These are phyloP conservation scores for Discoglossus pictus DNA, from an alignment of 2,797 vertebrate genomes.

Conservation along the genomic window DNA sequence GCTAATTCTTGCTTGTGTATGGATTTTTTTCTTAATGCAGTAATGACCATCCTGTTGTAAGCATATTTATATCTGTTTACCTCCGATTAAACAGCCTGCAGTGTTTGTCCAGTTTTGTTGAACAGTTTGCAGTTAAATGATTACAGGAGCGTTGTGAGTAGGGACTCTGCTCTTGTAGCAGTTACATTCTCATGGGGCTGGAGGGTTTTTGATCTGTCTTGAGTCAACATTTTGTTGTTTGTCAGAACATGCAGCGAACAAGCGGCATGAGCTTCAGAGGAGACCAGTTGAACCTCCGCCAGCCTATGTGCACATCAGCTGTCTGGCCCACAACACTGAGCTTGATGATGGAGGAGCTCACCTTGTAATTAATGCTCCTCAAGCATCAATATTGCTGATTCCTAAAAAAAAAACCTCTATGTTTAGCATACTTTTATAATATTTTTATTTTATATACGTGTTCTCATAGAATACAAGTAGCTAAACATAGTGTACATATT, in stretches of 20 bases:
- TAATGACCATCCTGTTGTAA: too few relatives aligned
- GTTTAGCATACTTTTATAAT: too few relatives aligned
- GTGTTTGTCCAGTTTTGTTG: slow-evolving; percentile 20
- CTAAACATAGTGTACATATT: too few relatives aligned
- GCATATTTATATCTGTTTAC: slow-evolving; percentile 29
- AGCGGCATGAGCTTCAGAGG: slow-evolving; percentile 5
- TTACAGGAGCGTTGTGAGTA: slow-evolving; percentile 34
- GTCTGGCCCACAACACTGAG: slow-evolving; percentile 12
- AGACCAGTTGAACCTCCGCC: slow-evolving; percentile 29
- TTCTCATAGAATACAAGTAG: too few relatives aligned
- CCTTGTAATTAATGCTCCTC: slow-evolving; percentile 20
- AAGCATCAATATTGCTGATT: too few relatives aligned
- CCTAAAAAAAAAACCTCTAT: too few relatives aligned
- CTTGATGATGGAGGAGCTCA: slow-evolving; percentile 3
- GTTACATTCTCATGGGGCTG: slow-evolving; percentile 23
- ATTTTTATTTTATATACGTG: too few relatives aligned
- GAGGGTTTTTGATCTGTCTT: slow-evolving; percentile 34
- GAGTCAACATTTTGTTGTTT: slow-evolving; percentile 42
- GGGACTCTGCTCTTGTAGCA: slow-evolving; percentile 24
- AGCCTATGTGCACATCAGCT: slow-evolving; percentile 25
- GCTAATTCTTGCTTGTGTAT: too few relatives aligned
- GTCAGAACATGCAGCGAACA: slow-evolving; percentile 31
- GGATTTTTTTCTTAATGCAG: too few relatives aligned
- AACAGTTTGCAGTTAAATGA: slow-evolving; percentile 27
- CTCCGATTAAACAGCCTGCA: slow-evolving; percentile 19